These are phyloP conservation scores for Catajapyx aquilonaris DNA, from an alignment of 1,140 invertebrate species.

Conservation along the genomic window DNA sequence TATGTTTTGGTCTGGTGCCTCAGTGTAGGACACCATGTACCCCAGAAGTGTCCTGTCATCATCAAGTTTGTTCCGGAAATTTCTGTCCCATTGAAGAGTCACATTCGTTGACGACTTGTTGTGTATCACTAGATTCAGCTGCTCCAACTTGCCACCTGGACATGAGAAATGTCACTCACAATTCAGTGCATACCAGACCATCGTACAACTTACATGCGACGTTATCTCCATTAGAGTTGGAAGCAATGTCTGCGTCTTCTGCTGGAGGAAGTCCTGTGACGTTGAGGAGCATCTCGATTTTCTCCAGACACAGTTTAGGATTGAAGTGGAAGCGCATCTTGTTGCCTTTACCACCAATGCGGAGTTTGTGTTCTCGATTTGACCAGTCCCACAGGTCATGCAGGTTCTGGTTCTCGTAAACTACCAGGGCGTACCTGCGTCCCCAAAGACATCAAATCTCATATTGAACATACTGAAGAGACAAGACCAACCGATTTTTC, in stretches of 20 bases:
- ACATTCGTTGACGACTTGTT: too few relatives aligned
- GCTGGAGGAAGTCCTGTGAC: slow-evolving; percentile 27
- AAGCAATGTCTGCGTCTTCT: slow-evolving; percentile 52
- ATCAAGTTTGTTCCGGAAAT: too few relatives aligned
- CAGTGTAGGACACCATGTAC: slow-evolving; percentile 58
- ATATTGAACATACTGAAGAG: too few relatives aligned
- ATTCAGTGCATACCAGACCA: too few relatives aligned
- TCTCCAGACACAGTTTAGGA: slow-evolving; percentile 67
- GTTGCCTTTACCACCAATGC: slow-evolving; percentile 36
- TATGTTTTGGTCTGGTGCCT: slow-evolving; percentile 47
- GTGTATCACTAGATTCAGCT: too few relatives aligned
- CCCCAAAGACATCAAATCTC: too few relatives aligned
- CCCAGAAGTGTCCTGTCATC: slow-evolving; percentile 51
- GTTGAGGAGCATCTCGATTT: slow-evolving; percentile 41
- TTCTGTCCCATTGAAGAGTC: too few relatives aligned
- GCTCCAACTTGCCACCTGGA: too few relatives aligned
- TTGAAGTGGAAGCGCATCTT: slow-evolving; percentile 82
- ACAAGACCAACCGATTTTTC: slow-evolving; percentile 26
- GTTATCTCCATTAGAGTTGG: slow-evolving; percentile 75
- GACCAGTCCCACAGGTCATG: slow-evolving; percentile 67
- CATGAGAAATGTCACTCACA: too few relatives aligned
- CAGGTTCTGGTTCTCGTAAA: slow-evolving; percentile 80
- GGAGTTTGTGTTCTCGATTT: slow-evolving; percentile 27
- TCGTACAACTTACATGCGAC: too few relatives aligned
- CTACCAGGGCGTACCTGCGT: slow-evolving; percentile 43